These are phyloP conservation scores for Melanaphis sacchari DNA, from an alignment of 1,140 invertebrate species.

Conservation along the genomic window DNA sequence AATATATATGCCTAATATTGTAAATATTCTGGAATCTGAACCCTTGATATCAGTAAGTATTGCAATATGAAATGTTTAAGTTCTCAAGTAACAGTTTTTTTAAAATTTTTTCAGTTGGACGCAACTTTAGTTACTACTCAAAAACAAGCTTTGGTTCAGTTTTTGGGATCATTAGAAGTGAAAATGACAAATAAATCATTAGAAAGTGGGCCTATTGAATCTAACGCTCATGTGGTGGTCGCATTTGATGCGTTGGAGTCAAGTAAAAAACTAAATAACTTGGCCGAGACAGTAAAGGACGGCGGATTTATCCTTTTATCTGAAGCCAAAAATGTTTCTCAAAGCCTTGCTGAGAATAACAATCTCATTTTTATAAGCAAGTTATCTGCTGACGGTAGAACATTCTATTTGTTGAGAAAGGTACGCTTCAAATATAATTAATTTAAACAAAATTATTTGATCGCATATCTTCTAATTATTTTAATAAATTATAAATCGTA, in stretches of 20 bases:
- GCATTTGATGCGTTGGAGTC: slow-evolving; percentile 68
- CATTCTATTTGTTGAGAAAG: slow-evolving; percentile 70
- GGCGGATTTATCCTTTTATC: slow-evolving; percentile 78
- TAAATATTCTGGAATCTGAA: slow-evolving; percentile 72
- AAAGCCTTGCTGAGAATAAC: slow-evolving; percentile 64
- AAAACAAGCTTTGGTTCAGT: slow-evolving; percentile 64
- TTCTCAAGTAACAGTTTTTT: too few species aligned
- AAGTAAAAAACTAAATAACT: slow-evolving; percentile 66
- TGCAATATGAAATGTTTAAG: not conserved
- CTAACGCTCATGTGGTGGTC: slow-evolving; percentile 72
- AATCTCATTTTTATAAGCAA: slow-evolving; percentile 68
- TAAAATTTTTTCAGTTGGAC: slow-evolving; percentile 62
- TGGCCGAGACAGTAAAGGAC: slow-evolving; percentile 71
- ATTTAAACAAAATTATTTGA: not conserved
- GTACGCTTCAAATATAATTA: slow-evolving; percentile 5
- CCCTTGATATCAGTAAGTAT: slow-evolving; percentile 69
- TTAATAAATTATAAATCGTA: not conserved
- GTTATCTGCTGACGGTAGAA: slow-evolving; percentile 68
- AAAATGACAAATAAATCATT: slow-evolving; percentile 70
- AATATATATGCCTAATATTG: slow-evolving; percentile 69
- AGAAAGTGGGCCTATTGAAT: slow-evolving; percentile 66
- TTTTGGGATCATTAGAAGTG: slow-evolving; percentile 68
- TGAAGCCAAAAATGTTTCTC: slow-evolving; percentile 69
- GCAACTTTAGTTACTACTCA: slow-evolving; percentile 62
- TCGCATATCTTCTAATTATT: not conserved